phyloP scores from a whole-genome alignment of 2,113 vertebrate species.

The Thalassarche chlororhynchos region DNA sequence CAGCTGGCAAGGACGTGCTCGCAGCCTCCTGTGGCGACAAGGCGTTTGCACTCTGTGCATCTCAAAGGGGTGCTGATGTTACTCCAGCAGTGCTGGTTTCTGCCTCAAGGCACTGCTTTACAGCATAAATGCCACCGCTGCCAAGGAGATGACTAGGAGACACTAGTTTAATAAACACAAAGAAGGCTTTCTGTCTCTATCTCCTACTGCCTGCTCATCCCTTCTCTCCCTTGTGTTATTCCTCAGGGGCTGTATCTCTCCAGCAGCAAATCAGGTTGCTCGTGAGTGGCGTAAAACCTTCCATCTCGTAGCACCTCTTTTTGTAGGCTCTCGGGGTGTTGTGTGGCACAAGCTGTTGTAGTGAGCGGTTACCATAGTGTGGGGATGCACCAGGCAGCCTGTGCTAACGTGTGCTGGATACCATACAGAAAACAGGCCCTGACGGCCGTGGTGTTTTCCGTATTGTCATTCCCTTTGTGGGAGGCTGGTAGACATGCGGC shows the following conservation, averaged over 20 bases:
- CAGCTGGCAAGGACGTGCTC: background rate
- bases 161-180: background rate
- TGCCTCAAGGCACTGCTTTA: background rate
- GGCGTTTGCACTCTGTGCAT: background rate
- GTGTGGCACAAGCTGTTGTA: background rate
- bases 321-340: background rate
- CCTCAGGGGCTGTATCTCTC: background rate
- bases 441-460: background rate
- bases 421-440: background rate
- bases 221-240: background rate
- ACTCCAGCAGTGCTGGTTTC: background rate
- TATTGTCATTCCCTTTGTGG: background rate
- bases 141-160: background rate
- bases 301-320: background rate
- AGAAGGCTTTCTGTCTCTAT: background rate
- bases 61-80: background rate
- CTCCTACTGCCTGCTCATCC: background rate
- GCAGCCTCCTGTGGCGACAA: background rate
- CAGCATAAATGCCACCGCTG: background rate
- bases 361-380: background rate
- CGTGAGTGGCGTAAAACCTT: background rate
- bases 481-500: background rate
- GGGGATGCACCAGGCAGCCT: background rate
- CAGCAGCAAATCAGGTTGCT: background rate
- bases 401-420: background rate